phyloP scores from a whole-genome alignment of 53 echinoderm and acorn worm genomes.

The Antedon mediterranea region DNA sequence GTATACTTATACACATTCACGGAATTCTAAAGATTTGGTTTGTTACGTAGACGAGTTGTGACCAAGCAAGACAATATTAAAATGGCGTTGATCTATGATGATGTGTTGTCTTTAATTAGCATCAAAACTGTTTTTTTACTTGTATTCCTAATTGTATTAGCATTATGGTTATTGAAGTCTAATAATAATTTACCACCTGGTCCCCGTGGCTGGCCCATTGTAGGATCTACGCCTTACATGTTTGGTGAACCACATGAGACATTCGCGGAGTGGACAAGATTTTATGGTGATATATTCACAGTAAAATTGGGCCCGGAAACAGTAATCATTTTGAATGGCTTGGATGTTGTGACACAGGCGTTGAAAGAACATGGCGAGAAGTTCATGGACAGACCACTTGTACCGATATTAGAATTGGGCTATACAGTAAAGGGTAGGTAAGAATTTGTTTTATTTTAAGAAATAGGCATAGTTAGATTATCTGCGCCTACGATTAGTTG shows the following conservation, averaged over 20 bases:
- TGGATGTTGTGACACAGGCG: not conserved
- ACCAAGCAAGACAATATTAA: not conserved
- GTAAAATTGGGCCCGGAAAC: not conserved
- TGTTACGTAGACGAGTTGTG: too few species aligned
- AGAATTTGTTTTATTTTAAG: too few species aligned
- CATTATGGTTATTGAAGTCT: not conserved
- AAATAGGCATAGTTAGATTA: too few species aligned
- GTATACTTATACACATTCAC: too few species aligned
- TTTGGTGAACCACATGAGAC: not conserved
- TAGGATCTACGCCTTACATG: not conserved
- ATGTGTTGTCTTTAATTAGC: not conserved
- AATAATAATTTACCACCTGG: not conserved
- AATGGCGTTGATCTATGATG: not conserved
- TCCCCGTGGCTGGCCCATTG: not conserved
- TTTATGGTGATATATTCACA: not conserved
- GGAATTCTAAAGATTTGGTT: too few species aligned
- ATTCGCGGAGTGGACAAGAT: not conserved
- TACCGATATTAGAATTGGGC: not conserved
- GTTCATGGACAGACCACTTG: not conserved
- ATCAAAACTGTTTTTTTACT: not conserved
- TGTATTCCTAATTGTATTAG: not conserved
- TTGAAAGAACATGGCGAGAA: not conserved
- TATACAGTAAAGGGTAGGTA: not conserved
- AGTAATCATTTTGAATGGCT: not conserved
- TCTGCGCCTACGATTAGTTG: too few species aligned